Evolutionary conservation across 1,140 invertebrate genomes (phyloP), one percentile per base, ranked within the genome.

Genomic region (Cydia amplana): DNA sequence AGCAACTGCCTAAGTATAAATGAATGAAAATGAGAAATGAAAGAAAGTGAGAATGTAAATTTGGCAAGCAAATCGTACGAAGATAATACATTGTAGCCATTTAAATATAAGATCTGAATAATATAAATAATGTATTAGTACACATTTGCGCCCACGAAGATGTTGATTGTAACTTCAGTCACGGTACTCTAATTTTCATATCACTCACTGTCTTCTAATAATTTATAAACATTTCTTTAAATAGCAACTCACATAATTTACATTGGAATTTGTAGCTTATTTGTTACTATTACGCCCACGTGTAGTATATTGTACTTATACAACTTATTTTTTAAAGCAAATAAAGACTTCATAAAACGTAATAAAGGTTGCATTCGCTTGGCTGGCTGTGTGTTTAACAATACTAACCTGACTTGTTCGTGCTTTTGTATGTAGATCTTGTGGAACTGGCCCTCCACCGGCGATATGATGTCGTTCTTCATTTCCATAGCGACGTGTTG

Each of bases 341-440:
- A 60, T 23, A 12, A 9, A 9, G 7, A 0, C 10, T 51, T 51
- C 5, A 51, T 14, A 6, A 16, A 20, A 18, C 16, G n/a, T 23
- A 60, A 20, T 60, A 60, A 23, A 60, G 18, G 6, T 23, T 9
- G 1, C 55, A 23, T 60, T 60, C 55, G 55, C 20, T 60, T 23
- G 55, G 20, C 55, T 23, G 55, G 55, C n/a, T 7, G 7, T 9
- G 51, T 55, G 4, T 4, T 18, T 60, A 60, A 23, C 5, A 6
- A 32, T 18, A 88, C 93, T 94, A 86, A 97, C 97, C 96, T 97
- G 81, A 99, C 98, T 93, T 98, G 97, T 91, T 98, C 97, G 87
- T 99, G 97, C 85, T 97, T 96, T 85, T 98, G 97, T 82, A 99
- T 98, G 92, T 99, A 99, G 88, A 99, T 98, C 92, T 98, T 98